Evolutionary conservation across 2,888 invertebrate species (phyloP).

Genomic region (Orchesellides sinensis): DNA sequence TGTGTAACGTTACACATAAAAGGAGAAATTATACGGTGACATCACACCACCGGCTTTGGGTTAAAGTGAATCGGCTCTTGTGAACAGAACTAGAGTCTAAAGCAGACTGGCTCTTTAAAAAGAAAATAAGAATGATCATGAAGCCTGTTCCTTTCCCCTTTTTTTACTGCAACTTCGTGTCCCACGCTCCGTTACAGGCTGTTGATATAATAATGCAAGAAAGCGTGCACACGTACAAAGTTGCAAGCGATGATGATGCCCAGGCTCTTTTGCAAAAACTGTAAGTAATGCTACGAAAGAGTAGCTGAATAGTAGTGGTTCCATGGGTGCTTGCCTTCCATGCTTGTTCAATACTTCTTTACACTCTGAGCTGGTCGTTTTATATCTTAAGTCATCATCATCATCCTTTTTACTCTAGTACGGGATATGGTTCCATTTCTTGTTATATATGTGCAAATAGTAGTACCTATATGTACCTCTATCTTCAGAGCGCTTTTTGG

Average conservation of each 20-base stretch:
- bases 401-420: neutral
- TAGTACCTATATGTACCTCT: no score
- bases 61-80: no score
- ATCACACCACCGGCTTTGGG: no score
- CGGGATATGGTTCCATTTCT: neutral
- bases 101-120: slow-evolving; percentile 21
- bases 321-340: slow-evolving; percentile 1
- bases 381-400: slow-evolving; percentile 23
- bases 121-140: slow-evolving; percentile 46
- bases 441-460: neutral
- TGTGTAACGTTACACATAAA: no score
- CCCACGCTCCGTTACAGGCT: slow-evolving; percentile 59
- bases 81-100: slow-evolving; percentile 6
- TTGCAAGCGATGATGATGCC: no score
- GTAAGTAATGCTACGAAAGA: no score
- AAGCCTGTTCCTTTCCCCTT: slow-evolving; percentile 33
- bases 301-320: slow-evolving; percentile 8
- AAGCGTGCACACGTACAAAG: neutral
- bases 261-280: no score
- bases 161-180: slow-evolving; percentile 50
- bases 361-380: neutral
- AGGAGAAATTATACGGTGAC: no score
- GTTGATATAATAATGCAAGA: slow-evolving; percentile 18
- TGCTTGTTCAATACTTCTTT: no score
- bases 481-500: neutral